phyloP scores from a whole-genome alignment of 1,140 invertebrate species.

The Drosophila novamexicana region DNA sequence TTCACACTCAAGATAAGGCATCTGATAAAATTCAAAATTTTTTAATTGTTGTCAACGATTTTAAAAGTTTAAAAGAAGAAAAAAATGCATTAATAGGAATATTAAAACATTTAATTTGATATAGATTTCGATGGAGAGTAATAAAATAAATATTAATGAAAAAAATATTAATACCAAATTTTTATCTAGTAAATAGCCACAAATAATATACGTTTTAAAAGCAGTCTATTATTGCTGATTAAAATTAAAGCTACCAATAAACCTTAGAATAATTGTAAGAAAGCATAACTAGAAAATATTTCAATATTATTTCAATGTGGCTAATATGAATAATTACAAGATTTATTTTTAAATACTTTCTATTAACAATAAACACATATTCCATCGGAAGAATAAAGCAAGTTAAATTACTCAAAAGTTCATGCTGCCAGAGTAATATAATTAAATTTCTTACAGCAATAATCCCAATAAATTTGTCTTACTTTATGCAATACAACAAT shows the following conservation, averaged over 20 bases:
- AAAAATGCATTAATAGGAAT: slow-evolving; percentile 35
- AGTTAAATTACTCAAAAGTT: slow-evolving; percentile 1
- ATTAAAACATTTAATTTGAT: slow-evolving; percentile 8
- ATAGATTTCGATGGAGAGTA: slow-evolving; percentile 10
- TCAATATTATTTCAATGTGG: not conserved
- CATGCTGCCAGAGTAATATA: slow-evolving; percentile 8
- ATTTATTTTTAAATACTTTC: too few relatives aligned
- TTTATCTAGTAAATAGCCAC: too few relatives aligned
- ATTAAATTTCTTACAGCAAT: not conserved
- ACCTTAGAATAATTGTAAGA: not conserved
- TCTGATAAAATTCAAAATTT: slow-evolving; percentile 53
- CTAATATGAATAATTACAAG: not conserved
- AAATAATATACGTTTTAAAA: not conserved
- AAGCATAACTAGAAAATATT: not conserved
- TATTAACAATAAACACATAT: too few relatives aligned
- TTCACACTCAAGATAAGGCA: slow-evolving; percentile 72
- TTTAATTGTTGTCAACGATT: slow-evolving; percentile 18
- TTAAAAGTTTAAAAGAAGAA: slow-evolving; percentile 44
- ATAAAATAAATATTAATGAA: not conserved
- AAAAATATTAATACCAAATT: not conserved
- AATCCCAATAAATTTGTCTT: slow-evolving; percentile 5
- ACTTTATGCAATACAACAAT: not conserved
- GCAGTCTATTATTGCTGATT: not conserved
- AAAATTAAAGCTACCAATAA: not conserved
- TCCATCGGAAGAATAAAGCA: too few relatives aligned